Base-by-base conservation (phyloP, 2,113 vertebrate genomes). In the Phyllostomus discolor region DNA sequence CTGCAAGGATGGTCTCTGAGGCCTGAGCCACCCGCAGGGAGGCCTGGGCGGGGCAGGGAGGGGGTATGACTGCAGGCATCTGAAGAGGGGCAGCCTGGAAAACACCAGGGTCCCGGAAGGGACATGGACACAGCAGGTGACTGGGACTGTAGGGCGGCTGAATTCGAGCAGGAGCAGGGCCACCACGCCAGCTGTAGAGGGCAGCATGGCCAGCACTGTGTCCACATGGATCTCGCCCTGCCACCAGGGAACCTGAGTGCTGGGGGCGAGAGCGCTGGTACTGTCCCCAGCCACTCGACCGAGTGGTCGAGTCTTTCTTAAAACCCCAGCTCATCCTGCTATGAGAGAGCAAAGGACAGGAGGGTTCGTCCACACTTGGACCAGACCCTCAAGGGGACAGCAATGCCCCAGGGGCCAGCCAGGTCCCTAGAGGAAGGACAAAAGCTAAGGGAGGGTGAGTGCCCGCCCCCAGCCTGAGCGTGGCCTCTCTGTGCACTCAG, bases 151-250 rank as follows among this genome's bases (percentile, higher is more conserved):
- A 7, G 52, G 85, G 73, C 20, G 76, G 91, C 85, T 80, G 35
- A 15, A 92, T 86, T 48, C 4, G 24, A 43, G 85, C 48, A 24
- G 87, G 41, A 57, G 1, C 1, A 0, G 2, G 89, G 50, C 24
- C 0, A 0, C 9, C 0, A 0, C 54, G 79, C 11, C 92, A 46
- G 75, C 52, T 41, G 33, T 41, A 2, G 24, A 76, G 35, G 7
- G 19, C 17, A 67, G 73, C 28, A 31, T 17, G 26, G 7, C 28
- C 14, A 8, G 46, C 75, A 31, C 20, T 6, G 33, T 20, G 38
- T 7, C 94, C 38, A 9, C 8, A 48, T 0, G 4, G 62, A 70
- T 38, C 1, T 26, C 35, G n/a, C 15, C 48, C 79, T 10, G 86
- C 38, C 48, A 33, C 28, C 64, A 4, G 15, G 22, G 20, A 19